These are phyloP conservation scores for Halictus ligatus DNA, from an alignment of 2,888 invertebrate genomes.

Conservation along the genomic window DNA sequence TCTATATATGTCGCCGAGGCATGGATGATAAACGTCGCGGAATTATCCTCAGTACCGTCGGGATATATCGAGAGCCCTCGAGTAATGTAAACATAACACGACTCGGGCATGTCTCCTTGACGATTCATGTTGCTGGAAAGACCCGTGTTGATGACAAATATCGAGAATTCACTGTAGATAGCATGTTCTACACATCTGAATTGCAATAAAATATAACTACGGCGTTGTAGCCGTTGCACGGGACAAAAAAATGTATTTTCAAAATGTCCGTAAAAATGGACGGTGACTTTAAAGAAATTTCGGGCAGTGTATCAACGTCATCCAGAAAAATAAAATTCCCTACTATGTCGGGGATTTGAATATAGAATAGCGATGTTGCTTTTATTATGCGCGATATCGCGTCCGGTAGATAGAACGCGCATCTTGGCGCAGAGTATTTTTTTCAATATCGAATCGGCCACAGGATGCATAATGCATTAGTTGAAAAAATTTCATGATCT, in stretches of 20 bases:
- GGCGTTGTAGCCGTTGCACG: too few species aligned
- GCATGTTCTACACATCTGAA: too few species aligned
- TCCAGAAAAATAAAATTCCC: slow-evolving; percentile 44
- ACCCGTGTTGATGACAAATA: too few species aligned
- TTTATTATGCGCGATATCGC: slow-evolving; percentile 55
- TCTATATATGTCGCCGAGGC: too few species aligned
- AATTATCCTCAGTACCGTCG: too few species aligned
- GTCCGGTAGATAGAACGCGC: slow-evolving; percentile 30
- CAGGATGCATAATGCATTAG: slow-evolving; percentile 66
- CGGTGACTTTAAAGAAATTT: background rate
- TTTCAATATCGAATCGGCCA: slow-evolving; percentile 60
- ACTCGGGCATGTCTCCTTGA: too few species aligned
- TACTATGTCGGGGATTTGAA: slow-evolving; percentile 58
- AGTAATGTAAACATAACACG: too few species aligned
- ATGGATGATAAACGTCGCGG: too few species aligned
- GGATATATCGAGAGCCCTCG: too few species aligned
- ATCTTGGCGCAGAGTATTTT: slow-evolving; percentile 54
- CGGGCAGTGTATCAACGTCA: slow-evolving; percentile 7
- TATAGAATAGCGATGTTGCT: slow-evolving; percentile 52
- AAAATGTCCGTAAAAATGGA: background rate
- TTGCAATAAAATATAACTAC: too few species aligned
- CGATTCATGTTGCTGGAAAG: too few species aligned
- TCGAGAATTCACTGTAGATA: too few species aligned
- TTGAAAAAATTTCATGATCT: slow-evolving; percentile 54
- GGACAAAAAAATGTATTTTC: background rate